Evolutionary conservation across 2,888 invertebrate species (phyloP), one percentile per base, ranked within the genome.

Genomic region (Pegoplata infirma): DNA sequence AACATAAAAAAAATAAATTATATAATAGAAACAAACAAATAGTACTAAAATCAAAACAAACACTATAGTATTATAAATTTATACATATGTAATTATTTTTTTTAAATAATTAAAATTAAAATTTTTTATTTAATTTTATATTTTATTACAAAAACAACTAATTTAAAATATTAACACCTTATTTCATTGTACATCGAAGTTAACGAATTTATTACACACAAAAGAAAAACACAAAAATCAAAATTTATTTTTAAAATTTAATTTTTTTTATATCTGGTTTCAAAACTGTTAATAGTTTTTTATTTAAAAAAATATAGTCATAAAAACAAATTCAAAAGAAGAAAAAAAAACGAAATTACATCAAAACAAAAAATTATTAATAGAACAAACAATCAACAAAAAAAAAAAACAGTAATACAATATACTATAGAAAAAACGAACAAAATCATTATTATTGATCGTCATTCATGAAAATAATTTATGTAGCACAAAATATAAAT

Each of bases 191-290:
- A 86, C 86, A 86, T 86, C 86, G 86, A 88, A 86, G 86, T 86
- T 85, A 84, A 86, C 86, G 86, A 86, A 86, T 86, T 86, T 86
- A 86, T 84, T 81, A 78, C 73, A 51, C 67, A 56, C 21, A 55
- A 72, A 67, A 61, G 49, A 64, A 75, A 44, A 69, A 28, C 25
- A 23, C 36, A 36, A 25, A 59, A 69, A 58, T 55, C 49, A 28
- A 53, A 36, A 56, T 61, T 55, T 16, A 58, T 49, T 61, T 61
- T 53, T 63, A n/a, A n/a, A 53, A 25, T 25, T 23, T 3, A 49
- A 4, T 28, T 14, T n/a, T 71, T 19, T 51, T 53, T 10, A 46
- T 6, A 69, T 74, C 51, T 64, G 74, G 69, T 74, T 78, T 69
- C 74, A 78, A 47, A 53, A 59, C 46, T 67, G 21, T 69, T 66